Conservation (phyloP, 2,797 vertebrate species). For the Bucorvus abyssinicus region DNA sequence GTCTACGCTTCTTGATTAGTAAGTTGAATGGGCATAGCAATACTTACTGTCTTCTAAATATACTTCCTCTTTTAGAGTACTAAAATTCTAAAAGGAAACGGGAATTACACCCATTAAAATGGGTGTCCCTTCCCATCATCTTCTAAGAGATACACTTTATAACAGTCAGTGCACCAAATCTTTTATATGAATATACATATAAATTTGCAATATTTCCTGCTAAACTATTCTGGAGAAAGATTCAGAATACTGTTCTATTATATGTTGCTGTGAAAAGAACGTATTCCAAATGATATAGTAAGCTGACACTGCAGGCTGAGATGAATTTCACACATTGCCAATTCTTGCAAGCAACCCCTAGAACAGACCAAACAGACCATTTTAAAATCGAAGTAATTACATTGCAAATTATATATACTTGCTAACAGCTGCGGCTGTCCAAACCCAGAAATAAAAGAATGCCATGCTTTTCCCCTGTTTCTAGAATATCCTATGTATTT, state of each 20-base stretch:
- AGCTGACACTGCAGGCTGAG: not conserved
- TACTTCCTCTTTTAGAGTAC: not conserved
- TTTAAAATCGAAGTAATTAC: not conserved
- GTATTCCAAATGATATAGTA: not conserved
- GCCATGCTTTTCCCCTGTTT: not conserved
- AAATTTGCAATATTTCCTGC: not conserved
- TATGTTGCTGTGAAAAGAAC: not conserved
- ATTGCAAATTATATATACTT: not conserved
- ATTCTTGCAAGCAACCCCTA: not conserved
- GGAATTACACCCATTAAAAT: not conserved
- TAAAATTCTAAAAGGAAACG: not conserved
- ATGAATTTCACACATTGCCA: not conserved
- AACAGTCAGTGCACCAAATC: not conserved
- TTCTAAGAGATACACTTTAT: not conserved
- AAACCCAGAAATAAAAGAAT: not conserved
- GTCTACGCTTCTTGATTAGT: not conserved
- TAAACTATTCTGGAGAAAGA: not conserved
- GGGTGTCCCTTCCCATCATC: not conserved
- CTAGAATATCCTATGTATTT: not conserved
- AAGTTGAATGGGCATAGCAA: not conserved
- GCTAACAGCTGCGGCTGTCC: not conserved
- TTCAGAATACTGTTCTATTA: not conserved
- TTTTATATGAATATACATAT: not conserved
- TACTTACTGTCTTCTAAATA: not conserved
- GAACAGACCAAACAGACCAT: not conserved